phyloP scores from a whole-genome alignment of 1,140 invertebrate genomes.

The Stegodyphus dumicola region DNA sequence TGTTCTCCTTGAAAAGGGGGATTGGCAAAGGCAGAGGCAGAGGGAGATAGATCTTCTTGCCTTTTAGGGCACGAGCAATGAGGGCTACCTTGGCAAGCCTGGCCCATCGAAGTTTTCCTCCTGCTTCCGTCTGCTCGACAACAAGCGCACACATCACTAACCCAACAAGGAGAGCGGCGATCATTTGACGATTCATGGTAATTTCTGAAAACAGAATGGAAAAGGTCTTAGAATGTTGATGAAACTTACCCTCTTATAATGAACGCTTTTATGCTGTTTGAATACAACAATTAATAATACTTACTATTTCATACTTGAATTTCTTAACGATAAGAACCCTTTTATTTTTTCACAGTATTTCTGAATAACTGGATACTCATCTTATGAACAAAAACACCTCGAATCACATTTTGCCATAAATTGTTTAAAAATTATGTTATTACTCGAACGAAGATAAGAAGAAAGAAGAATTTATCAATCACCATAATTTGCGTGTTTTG shows the following conservation, averaged over 20 bases:
- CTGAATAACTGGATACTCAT: too few species aligned
- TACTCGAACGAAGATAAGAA: too few species aligned
- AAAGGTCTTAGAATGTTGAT: conserved; percentile 1
- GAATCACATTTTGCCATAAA: too few species aligned
- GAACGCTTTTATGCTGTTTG: too few species aligned
- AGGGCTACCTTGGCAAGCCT: conserved; percentile 44
- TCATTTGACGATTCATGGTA: conserved; percentile 43
- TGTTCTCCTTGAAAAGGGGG: conserved; percentile 55
- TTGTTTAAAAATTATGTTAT: too few species aligned
- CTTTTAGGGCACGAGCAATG: conserved; percentile 39
- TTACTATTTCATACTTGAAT: too few species aligned
- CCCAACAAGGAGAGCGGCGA: conserved; percentile 32
- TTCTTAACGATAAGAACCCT: too few species aligned
- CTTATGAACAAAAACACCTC: too few species aligned
- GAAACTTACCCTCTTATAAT: not conserved
- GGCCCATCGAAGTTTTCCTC: conserved; percentile 8
- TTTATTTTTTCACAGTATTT: too few species aligned
- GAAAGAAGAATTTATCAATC: too few species aligned
- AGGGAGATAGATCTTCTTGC: conserved; percentile 52
- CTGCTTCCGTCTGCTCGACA: conserved; percentile 32
- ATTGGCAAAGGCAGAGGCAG: conserved; percentile 56
- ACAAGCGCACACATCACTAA: conserved; percentile 38
- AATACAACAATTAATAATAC: too few species aligned
- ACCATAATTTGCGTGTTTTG: too few species aligned
- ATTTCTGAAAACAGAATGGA: not conserved